phyloP scores from a whole-genome alignment of 2,797 vertebrate genomes.

The Scolopax rusticola region DNA sequence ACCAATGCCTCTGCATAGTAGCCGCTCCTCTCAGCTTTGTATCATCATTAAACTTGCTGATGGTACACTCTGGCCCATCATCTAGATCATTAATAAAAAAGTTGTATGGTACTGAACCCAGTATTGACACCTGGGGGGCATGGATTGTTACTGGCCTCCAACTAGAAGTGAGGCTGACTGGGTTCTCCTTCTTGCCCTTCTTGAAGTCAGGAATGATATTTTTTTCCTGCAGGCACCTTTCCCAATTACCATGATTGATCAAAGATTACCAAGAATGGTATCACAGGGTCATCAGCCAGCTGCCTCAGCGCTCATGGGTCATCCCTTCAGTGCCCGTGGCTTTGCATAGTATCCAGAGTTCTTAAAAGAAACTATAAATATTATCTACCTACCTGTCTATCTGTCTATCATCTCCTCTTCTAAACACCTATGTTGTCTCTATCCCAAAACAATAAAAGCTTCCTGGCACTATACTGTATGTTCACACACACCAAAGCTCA shows the following conservation, averaged over 20 bases:
- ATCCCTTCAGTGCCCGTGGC: background rate
- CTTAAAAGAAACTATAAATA: background rate
- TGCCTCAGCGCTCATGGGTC: background rate
- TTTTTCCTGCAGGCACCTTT: background rate
- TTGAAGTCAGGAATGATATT: background rate
- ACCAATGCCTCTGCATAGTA: background rate
- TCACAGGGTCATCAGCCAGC: background rate
- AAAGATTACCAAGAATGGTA: background rate
- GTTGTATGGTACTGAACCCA: background rate
- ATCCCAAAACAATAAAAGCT: background rate
- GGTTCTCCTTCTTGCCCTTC: background rate
- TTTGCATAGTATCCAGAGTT: background rate
- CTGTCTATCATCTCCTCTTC: background rate
- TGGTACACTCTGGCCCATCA: background rate
- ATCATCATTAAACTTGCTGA: background rate
- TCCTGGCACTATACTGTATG: background rate
- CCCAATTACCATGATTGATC: fast-evolving
- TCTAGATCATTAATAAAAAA: background rate
- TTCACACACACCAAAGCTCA: background rate
- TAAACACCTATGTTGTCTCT: background rate
- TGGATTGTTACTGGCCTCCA: background rate
- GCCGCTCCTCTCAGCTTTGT: background rate
- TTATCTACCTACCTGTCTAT: background rate
- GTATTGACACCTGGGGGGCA: background rate
- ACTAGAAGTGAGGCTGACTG: background rate